Base-by-base conservation (phyloP, 2,797 vertebrate genomes). In the Avahi laniger region DNA sequence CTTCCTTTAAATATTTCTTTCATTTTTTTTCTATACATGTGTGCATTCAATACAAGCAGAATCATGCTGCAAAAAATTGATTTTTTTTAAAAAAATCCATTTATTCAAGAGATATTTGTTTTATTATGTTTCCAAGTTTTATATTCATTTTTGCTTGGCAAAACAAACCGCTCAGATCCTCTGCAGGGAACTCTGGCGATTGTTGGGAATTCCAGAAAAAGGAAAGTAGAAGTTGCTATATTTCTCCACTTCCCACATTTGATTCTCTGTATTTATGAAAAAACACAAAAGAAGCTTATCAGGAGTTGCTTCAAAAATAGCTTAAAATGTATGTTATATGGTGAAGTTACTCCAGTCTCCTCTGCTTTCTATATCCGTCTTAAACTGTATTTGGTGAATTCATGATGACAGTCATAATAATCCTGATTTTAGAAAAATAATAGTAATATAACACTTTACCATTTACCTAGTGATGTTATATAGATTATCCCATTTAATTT, bases 401-500 rank as follows among this genome's bases (percentile, higher is more conserved):
- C 63, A 38, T 59, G 61, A 63, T 70, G 46, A 35, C 5, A 50
- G 1, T 78, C 52, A 78, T 91, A 76, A 48, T 61, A 79, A 89
- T 33, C 48, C 33, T 75, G 24, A 70, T 30, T 76, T 86, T 15
- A 6, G 57, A 87, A 81, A 78, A 90, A 8, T 78, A 50, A 54
- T 33, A 41, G 35, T 69, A 65, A 35, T 92, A 4, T 43, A 35
- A 28, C 0, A n/a, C 35, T 48, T 81, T 46, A 20, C 35, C 22
- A 7, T 46, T 81, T 67, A 59, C 48, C 26, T 82, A 61, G 14
- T 38, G 15, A 35, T 46, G 30, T 89, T 54, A 12, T 41, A 1
- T 79, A 24, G 10, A 50, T 75, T 63, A 65, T 26, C 41, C 93
- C 78, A 79, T 82, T 97, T 91, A 87, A 63, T 94, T 67, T 24